Percentiles rank a stretch among this genome's conserved stretches.
Evolutionary conservation across 2,888 invertebrate species (phyloP).

Genomic region (Scaptomyza reducta): DNA sequence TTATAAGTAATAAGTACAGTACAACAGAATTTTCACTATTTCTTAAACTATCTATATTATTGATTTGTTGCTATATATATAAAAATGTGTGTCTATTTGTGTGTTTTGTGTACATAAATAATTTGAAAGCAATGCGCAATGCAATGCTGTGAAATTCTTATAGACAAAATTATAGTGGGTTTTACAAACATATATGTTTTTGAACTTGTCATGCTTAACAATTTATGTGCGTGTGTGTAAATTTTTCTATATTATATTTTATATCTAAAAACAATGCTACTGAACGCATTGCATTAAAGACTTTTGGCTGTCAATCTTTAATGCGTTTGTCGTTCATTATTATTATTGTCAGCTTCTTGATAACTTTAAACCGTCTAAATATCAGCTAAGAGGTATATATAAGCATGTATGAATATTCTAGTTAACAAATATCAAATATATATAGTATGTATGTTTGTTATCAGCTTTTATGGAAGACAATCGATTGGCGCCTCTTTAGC

Average conservation of each 20-base stretch:
- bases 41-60: slow-evolving; percentile 18
- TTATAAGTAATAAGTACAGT: slow-evolving; percentile 34
- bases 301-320: slow-evolving; percentile 30
- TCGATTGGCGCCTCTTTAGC: slow-evolving; percentile 34
- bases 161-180: not conserved
- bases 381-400: slow-evolving; percentile 48
- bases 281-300: slow-evolving; percentile 3
- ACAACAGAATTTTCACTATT: slow-evolving; percentile 18
- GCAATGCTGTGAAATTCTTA: slow-evolving; percentile 8
- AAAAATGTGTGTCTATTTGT: not conserved
- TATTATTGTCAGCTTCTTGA: slow-evolving; percentile 29
- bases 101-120: slow-evolving; percentile 15
- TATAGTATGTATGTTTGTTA: slow-evolving; percentile 7
- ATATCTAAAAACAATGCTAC: not conserved
- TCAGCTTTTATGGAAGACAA: slow-evolving; percentile 62
- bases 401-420: slow-evolving; percentile 20
- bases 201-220: not conserved
- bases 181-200: not conserved
- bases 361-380: slow-evolving; percentile 12
- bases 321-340: not conserved
- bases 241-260: not conserved
- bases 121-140: slow-evolving; percentile 9
- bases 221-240: not conserved
- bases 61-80: slow-evolving; percentile 15
- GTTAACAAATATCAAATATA: slow-evolving; percentile 41